phyloP scores from a whole-genome alignment of 2,797 vertebrate species.

The Phrynocephalus guinanensis region DNA sequence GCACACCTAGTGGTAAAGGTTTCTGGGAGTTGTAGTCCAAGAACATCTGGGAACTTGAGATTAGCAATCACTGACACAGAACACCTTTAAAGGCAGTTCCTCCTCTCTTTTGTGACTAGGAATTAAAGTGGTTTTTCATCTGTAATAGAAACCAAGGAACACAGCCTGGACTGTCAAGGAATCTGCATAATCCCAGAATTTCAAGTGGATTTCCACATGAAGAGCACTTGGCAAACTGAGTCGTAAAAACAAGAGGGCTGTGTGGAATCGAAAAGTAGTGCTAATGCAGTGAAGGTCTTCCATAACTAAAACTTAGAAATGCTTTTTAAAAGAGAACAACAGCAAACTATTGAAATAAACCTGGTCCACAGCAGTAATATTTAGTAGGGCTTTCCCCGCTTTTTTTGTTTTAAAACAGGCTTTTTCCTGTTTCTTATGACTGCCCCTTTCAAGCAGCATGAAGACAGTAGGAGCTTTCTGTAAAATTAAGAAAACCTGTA shows the following conservation, averaged over 20 bases:
- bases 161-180: neutral
- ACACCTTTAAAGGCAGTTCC: neutral
- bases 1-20: no score
- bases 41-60: no score
- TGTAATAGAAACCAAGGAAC: slow-evolving; percentile 27
- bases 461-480: slow-evolving; percentile 31
- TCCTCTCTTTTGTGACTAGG: neutral
- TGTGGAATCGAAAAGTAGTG: slow-evolving; percentile 33
- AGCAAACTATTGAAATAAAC: slow-evolving; percentile 31
- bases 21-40: no score
- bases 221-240: neutral
- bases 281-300: slow-evolving; percentile 35
- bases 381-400: neutral
- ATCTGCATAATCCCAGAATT: neutral
- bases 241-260: neutral
- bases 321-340: slow-evolving; percentile 8
- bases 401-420: slow-evolving; percentile 23
- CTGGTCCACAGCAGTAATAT: slow-evolving; percentile 10
- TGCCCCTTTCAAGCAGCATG: slow-evolving; percentile 53
- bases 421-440: slow-evolving; percentile 25
- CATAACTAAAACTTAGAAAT: neutral
- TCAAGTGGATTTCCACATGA: neutral
- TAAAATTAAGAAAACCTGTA: slow-evolving; percentile 69
- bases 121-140: slow-evolving; percentile 1
- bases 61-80: neutral